Evolutionary conservation across 2,888 invertebrate species (phyloP), one percentile per base, ranked within the genome.

Genomic region (Limnephilus marmoratus): DNA sequence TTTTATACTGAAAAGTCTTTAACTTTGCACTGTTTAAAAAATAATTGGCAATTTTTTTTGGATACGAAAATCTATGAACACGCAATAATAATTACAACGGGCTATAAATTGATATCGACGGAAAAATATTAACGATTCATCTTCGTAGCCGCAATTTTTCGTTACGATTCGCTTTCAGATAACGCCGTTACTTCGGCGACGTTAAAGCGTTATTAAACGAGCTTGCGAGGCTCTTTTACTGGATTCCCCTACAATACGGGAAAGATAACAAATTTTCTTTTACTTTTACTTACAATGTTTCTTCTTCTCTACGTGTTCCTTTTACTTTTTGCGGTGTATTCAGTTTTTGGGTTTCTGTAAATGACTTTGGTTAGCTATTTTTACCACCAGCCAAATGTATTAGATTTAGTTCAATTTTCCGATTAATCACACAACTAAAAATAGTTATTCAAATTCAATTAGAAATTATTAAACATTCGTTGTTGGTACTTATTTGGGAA

Each of bases 111-210:
- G 37, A 37, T 83, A 83, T 24, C 24, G 31, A 83, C 5, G 5
- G 34, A 41, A 37, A 31, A 41, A 83, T 24, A 83, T 41, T 37
- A 83, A 18, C 37, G 83, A 83, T 83, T 83, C 34, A 83, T 83
- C 83, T 83, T 83, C 83, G 24, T 34, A 37, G 24, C 37, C 37
- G 37, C 37, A 83, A 83, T 83, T 83, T 83, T 37, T 83, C 83
- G 83, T 34, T 83, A 37, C 34, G 83, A 83, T 83, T 83, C 83
- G 83, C 83, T 83, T 83, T 83, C 37, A 83, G 83, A 83, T 83
- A 83, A 83, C 83, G 83, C 24, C 34, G 37, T 83, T 24, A 9
- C 37, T 83, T 34, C 24, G 31, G 83, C 68, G 37, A 83, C 24
- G 37, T 83, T 83, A 83, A 83, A 11, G 34, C 83, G 24, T 37